These are phyloP conservation scores for Troilus luridus DNA, from an alignment of 2,888 invertebrate genomes.

Conservation along the genomic window DNA sequence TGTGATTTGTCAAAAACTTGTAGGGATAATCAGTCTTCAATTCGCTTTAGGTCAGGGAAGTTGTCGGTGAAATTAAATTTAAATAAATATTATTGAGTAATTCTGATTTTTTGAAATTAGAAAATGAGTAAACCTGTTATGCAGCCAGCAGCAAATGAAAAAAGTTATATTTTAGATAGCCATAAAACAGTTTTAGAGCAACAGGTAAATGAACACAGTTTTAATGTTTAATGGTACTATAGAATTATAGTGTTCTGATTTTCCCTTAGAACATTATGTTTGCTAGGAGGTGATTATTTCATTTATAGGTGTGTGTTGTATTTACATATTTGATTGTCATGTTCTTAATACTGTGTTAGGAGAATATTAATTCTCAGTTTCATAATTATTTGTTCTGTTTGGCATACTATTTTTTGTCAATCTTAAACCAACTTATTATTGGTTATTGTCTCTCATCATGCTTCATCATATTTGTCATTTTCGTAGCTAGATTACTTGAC, in stretches of 20 bases:
- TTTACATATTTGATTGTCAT: not conserved
- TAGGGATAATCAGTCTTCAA: slow-evolving; percentile 22
- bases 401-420: not conserved
- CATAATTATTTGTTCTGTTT: not conserved
- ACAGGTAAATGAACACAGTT: slow-evolving; percentile 64
- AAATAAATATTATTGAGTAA: not conserved
- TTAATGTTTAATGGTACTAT: not conserved
- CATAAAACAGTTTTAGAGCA: slow-evolving; percentile 65
- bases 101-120: not conserved
- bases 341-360: not conserved
- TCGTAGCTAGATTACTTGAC: not conserved
- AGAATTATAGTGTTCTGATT: not conserved
- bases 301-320: not conserved
- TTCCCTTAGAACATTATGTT: not conserved
- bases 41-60: not conserved
- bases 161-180: slow-evolving; percentile 66
- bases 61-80: not conserved
- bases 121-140: slow-evolving; percentile 51
- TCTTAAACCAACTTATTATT: not conserved
- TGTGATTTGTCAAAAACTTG: not conserved
- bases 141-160: slow-evolving; percentile 63
- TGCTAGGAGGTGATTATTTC: not conserved
- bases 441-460: not conserved
- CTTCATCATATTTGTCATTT: not conserved
- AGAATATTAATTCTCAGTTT: not conserved